These are phyloP conservation scores for Phasia obesa DNA, from an alignment of 2,888 invertebrate species.

Conservation along the genomic window DNA sequence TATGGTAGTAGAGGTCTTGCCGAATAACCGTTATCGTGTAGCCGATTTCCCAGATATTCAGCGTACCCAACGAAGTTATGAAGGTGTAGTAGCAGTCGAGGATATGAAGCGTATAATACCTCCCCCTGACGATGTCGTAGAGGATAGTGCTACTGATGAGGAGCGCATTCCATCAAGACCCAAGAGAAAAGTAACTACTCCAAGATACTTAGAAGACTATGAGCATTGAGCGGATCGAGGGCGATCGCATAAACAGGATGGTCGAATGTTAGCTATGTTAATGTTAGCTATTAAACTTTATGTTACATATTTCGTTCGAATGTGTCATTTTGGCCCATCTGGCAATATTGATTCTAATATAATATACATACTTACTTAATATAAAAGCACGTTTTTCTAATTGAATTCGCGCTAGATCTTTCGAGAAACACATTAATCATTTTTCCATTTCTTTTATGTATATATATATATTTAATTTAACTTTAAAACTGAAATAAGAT, in stretches of 20 bases:
- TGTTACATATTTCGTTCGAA: too few species aligned
- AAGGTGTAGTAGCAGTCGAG: constrained; percentile 31
- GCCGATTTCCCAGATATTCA: constrained; percentile 17
- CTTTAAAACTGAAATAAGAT: too few species aligned
- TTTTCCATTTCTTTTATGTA: too few species aligned
- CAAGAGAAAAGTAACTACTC: background rate
- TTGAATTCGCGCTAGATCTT: too few species aligned
- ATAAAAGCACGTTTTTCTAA: too few species aligned
- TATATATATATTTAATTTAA: too few species aligned
- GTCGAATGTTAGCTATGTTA: too few species aligned
- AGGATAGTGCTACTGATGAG: background rate
- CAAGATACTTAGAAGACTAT: background rate
- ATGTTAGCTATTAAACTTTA: background rate
- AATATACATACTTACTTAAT: too few species aligned
- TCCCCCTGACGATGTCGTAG: constrained; percentile 3
- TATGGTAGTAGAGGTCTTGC: background rate
- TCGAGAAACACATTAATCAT: too few species aligned
- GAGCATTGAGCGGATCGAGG: too few species aligned
- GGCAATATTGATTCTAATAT: too few species aligned
- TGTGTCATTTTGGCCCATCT: too few species aligned
- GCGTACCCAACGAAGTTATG: constrained; percentile 20
- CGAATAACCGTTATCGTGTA: constrained; percentile 37
- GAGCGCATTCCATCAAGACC: background rate
- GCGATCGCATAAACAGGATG: background rate
- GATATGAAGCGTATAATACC: constrained; percentile 12